Evolutionary conservation across 2,113 vertebrate genomes (phyloP).

Genomic region (Labeo rohita): DNA sequence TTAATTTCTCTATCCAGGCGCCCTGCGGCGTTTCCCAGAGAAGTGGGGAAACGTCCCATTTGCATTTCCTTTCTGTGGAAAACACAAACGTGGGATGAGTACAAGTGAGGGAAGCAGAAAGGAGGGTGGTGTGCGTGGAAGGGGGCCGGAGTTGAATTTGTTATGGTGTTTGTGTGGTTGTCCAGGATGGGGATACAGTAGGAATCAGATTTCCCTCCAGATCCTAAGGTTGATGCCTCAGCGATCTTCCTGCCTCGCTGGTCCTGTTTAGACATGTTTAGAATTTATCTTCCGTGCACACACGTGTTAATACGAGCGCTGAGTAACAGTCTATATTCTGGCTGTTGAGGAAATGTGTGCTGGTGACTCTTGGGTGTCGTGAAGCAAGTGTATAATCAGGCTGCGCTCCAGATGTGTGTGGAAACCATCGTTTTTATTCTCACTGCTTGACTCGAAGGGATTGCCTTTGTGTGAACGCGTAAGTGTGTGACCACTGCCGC

Average conservation of each 20-base stretch:
- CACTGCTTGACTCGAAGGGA: background rate
- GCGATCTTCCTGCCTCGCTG: constrained; percentile 17
- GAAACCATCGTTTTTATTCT: constrained; percentile 29
- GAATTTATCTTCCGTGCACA: constrained; percentile 45
- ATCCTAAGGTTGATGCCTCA: constrained; percentile 2
- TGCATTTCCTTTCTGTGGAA: constrained; percentile 75
- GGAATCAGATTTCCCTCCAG: constrained; percentile 60
- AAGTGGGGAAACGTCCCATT: constrained; percentile 67
- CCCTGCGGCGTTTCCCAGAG: constrained; percentile 78
- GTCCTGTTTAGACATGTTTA: constrained; percentile 58
- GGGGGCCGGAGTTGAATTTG: constrained; percentile 58
- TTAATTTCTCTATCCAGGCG: constrained; percentile 65
- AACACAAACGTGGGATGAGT: constrained; percentile 70
- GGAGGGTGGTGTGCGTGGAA: constrained; percentile 30
- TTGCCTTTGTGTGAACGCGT: background rate
- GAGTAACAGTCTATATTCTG: constrained; percentile 10
- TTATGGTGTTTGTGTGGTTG: constrained; percentile 35
- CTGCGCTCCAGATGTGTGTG: constrained; percentile 56
- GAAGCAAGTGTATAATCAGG: constrained; percentile 51
- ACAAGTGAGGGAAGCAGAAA: constrained; percentile 54
- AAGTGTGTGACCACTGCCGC: background rate
- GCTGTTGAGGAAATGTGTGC: constrained; percentile 18
- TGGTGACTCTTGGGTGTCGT: constrained; percentile 31
- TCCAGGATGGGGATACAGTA: constrained; percentile 59
- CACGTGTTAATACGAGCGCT: constrained; percentile 21